phyloP scores from a whole-genome alignment of 2,797 vertebrate genomes.

The Pteronotus mesoamericanus region DNA sequence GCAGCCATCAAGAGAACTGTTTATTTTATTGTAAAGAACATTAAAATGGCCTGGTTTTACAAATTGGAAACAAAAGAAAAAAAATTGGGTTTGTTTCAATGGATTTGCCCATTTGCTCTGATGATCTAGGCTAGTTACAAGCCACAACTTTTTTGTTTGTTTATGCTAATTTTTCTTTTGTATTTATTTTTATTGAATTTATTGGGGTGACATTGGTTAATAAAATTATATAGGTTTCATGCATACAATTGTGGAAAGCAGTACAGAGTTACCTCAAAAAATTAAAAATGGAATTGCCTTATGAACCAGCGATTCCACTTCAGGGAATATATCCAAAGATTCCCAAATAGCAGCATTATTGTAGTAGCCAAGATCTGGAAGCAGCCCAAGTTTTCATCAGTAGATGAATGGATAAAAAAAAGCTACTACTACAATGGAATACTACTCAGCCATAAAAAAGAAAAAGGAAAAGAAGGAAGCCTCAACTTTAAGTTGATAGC shows the following conservation, averaged over 20 bases:
- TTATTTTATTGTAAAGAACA: no score
- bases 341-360: background rate
- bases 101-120: slow-evolving; percentile 35
- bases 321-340: background rate
- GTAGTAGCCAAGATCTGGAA: background rate
- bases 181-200: background rate
- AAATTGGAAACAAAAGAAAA: background rate
- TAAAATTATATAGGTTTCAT: background rate
- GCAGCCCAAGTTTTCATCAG: background rate
- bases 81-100: slow-evolving; percentile 50
- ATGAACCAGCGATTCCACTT: background rate
- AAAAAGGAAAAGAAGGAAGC: background rate
- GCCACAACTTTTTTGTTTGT: background rate
- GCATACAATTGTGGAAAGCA: background rate
- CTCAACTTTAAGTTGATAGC: slow-evolving; percentile 31
- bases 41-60: no score
- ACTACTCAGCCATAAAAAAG: background rate
- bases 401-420: background rate
- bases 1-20: no score
- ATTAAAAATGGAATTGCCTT: background rate
- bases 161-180: background rate
- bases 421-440: no score
- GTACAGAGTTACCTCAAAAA: background rate
- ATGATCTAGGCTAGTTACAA: slow-evolving; percentile 5
- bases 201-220: background rate